Conservation (phyloP, 2,888 invertebrate genomes). For the Seira ritae region DNA sequence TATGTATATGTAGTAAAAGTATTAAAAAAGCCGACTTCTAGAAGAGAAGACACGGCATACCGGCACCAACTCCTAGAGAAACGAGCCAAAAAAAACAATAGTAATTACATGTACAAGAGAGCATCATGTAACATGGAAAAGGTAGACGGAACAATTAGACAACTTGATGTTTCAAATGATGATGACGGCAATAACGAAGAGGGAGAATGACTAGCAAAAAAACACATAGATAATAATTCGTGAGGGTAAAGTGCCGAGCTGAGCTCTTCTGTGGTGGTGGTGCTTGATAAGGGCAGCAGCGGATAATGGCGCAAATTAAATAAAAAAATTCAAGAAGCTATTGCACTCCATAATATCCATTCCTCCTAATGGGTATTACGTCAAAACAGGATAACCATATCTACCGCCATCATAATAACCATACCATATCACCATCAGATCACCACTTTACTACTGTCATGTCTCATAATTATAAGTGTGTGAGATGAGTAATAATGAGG, state of each 20-base stretch:
- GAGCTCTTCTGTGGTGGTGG: not conserved
- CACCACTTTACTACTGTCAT: not conserved
- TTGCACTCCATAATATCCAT: not conserved
- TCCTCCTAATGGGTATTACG: not conserved
- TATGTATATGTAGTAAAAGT: no score
- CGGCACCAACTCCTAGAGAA: conserved; percentile 55
- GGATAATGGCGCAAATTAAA: conserved; percentile 44
- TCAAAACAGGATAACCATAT: not conserved
- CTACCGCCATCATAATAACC: no score
- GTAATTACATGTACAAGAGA: conserved; percentile 57
- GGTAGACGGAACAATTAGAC: conserved; percentile 60
- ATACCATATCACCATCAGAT: not conserved
- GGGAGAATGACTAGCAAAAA: conserved; percentile 46
- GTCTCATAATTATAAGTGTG: not conserved
- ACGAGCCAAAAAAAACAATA: conserved; percentile 44
- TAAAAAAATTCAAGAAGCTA: conserved; percentile 19
- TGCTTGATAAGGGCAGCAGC: conserved; percentile 23
- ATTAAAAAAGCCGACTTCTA: not conserved
- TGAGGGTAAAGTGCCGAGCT: not conserved
- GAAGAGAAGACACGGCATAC: conserved; percentile 33
- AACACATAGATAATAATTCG: not conserved
- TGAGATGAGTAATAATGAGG: not conserved
- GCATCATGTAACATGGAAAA: conserved; percentile 56
- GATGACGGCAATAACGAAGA: conserved; percentile 26
- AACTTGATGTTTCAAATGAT: conserved; percentile 37